Percentiles rank a stretch among this genome's conserved stretches.
Evolutionary conservation across 2,888 invertebrate species (phyloP).

Genomic region (Saturnia japonica): DNA sequence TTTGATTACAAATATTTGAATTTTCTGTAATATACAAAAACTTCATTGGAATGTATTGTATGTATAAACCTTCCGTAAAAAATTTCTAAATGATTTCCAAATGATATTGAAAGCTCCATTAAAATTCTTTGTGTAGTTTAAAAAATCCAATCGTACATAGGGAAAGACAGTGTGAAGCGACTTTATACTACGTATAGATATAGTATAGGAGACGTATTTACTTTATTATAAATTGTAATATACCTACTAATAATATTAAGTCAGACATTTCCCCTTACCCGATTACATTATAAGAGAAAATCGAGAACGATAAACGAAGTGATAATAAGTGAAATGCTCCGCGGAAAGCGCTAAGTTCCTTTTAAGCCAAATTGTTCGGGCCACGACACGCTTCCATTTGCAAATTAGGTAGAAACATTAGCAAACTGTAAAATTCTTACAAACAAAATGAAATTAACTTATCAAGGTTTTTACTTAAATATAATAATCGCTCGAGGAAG

Average conservation of each 20-base stretch:
- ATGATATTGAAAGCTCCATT: too few relatives aligned
- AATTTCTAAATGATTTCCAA: too few relatives aligned
- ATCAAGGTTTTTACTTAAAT: conserved; percentile 8
- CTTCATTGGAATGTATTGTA: too few relatives aligned
- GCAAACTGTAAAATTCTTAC: conserved; percentile 30
- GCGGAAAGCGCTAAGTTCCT: conserved; percentile 55
- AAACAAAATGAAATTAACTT: conserved; percentile 22
- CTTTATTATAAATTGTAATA: neutral
- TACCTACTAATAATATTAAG: too few relatives aligned
- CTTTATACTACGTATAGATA: too few relatives aligned
- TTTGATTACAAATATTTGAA: too few relatives aligned
- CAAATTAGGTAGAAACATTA: conserved; percentile 73
- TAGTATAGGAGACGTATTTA: too few relatives aligned
- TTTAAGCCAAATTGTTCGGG: conserved; percentile 75
- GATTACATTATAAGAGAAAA: neutral
- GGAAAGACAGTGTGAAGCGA: too few relatives aligned
- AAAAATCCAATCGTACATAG: too few relatives aligned
- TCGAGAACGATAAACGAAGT: neutral
- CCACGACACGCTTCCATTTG: conserved; percentile 78
- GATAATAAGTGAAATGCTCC: conserved; percentile 5
- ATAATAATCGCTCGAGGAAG: neutral
- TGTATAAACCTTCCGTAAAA: too few relatives aligned
- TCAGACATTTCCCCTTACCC: neutral
- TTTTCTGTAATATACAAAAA: too few relatives aligned
- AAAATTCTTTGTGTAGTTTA: too few relatives aligned